Evolutionary conservation across 1,140 invertebrate genomes (phyloP).

Genomic region (Metaphire vulgaris): DNA sequence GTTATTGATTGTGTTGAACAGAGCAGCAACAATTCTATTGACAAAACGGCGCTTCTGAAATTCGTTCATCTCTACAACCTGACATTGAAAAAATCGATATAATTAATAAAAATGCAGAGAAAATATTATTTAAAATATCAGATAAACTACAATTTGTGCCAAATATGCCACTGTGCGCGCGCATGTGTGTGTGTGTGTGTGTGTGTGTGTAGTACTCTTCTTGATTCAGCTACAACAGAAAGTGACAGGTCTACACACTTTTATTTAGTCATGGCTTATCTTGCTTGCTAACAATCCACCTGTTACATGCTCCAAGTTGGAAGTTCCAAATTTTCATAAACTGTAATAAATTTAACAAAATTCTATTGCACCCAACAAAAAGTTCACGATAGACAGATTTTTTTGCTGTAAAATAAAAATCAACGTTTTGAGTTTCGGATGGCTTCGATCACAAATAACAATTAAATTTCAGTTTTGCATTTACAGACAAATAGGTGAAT

Average conservation of each 20-base stretch:
- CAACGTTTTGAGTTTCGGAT: background rate
- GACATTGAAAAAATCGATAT: conserved; percentile 13
- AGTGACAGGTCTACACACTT: too few relatives aligned
- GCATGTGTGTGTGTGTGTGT: background rate
- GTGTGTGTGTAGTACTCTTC: background rate
- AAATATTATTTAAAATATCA: too few relatives aligned
- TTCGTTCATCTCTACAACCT: conserved; percentile 93
- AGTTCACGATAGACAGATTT: too few relatives aligned
- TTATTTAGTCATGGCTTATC: background rate
- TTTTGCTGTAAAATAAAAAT: too few relatives aligned
- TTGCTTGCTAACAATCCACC: background rate
- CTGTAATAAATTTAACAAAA: too few relatives aligned
- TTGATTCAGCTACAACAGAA: background rate
- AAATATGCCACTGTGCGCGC: background rate
- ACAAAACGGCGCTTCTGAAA: conserved; percentile 92
- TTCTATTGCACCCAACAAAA: too few relatives aligned
- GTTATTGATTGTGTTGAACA: conserved; percentile 94
- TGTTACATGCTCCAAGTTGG: too few relatives aligned
- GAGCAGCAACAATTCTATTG: conserved; percentile 79
- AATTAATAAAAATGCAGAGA: background rate
- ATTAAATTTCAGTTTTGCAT: background rate
- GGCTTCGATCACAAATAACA: background rate
- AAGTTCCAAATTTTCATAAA: too few relatives aligned
- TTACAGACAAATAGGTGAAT: too few relatives aligned
- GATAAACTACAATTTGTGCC: background rate